Evolutionary conservation across 2,113 vertebrate species (phyloP).

Genomic region (Esox niger): DNA sequence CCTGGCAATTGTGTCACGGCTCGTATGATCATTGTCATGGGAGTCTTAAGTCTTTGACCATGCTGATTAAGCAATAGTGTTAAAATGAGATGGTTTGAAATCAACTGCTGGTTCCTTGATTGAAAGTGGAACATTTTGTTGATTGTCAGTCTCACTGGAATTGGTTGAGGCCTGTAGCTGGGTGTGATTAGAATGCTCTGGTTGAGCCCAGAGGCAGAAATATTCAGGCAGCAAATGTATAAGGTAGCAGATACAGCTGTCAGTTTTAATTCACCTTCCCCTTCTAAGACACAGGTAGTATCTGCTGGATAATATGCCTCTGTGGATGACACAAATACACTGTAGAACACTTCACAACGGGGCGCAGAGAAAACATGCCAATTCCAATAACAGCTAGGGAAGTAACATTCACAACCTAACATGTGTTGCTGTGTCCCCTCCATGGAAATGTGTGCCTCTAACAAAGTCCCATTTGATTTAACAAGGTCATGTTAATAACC

Average conservation of each 20-base stretch:
- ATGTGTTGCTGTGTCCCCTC: background rate
- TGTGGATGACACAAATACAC: conserved; percentile 72
- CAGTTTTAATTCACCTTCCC: conserved; percentile 79
- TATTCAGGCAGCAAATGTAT: conserved; percentile 5
- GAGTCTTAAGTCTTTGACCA: background rate
- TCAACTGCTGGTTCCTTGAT: background rate
- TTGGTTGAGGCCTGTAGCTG: background rate
- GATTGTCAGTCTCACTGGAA: background rate
- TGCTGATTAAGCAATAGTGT: background rate
- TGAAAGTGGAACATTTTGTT: background rate
- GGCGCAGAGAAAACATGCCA: background rate
- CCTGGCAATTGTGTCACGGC: background rate
- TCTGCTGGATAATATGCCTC: conserved; percentile 76
- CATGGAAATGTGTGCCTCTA: background rate
- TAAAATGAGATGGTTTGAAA: background rate
- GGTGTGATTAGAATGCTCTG: background rate
- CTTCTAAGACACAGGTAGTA: conserved; percentile 66
- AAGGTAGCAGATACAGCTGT: background rate
- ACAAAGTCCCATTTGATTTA: background rate
- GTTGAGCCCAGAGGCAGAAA: background rate
- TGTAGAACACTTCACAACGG: conserved; percentile 14
- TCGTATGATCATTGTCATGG: too few relatives aligned
- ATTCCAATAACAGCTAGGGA: background rate
- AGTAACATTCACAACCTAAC: too few relatives aligned
- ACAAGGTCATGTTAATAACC: background rate